Evolutionary conservation across 1,140 invertebrate species (phyloP), one percentile per base, ranked within the genome.

Genomic region (Drosophila sproati): DNA sequence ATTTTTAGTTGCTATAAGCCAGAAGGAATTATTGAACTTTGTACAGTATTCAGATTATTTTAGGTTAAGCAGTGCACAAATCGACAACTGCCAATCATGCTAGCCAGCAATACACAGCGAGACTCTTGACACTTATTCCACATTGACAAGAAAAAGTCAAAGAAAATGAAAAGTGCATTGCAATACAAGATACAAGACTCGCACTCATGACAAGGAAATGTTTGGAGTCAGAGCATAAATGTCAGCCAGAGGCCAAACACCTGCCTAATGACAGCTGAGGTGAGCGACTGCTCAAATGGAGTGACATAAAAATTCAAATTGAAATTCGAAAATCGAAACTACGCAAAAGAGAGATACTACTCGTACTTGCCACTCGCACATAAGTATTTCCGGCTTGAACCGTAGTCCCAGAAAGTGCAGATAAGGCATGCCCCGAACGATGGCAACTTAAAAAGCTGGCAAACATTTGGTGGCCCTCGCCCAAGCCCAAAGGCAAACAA

Each of bases 401-500:
- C 34, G 28, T 56, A 74, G 56, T 66, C 54, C 35, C 70, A 55
- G 61, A 62, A 64, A 82, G 66, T 54, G 59, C 51, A 76, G 80
- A 82, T 82, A 82, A 82, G 80, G 80, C 80, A 82, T 75, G 80
- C 55, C 41, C 60, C 68, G 12, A 55, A 57, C 54, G 43, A 35
- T 62, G 54, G 20, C 29, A 64, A 41, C 32, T 62, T 48, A 32
- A 32, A 34, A 48, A 56, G 34, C 31, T 66, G 50, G 67, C 67
- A 62, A 62, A 62, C 57, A 70, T 62, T 48, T 12, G 48, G 45
- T 20, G 20, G 20, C 31, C 56, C 51, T 35, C 31, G 34, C 47
- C 51, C 10, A 68, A 71, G 80, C 79, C 61, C 48, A 82, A 78
- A 78, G 59, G 41, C 77, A 83, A 83, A 83, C 77, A 83, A 77